These are phyloP conservation scores for Theretra japonica DNA, from an alignment of 2,888 invertebrate genomes.

Conservation along the genomic window DNA sequence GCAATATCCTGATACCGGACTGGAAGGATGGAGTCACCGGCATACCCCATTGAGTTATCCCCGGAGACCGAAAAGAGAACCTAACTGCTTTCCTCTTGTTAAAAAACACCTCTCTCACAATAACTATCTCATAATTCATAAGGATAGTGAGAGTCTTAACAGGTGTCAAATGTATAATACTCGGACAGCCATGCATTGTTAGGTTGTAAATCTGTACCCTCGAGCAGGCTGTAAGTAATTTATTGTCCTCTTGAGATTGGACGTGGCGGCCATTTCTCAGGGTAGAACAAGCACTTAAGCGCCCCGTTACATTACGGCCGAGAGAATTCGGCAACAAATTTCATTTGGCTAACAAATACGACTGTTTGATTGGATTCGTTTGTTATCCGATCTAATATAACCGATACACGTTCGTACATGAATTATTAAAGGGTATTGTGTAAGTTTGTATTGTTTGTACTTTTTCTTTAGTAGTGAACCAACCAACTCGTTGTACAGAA, in stretches of 20 bases:
- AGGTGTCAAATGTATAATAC: neutral
- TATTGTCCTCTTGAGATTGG: slow-evolving; percentile 14
- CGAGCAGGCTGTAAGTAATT: slow-evolving; percentile 17
- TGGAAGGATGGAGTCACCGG: too few relatives aligned
- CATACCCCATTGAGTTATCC: too few relatives aligned
- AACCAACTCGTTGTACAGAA: too few relatives aligned
- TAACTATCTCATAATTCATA: too few relatives aligned
- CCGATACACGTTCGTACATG: neutral
- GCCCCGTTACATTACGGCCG: slow-evolving; percentile 13
- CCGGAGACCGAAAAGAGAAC: too few relatives aligned
- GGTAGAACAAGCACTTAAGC: slow-evolving; percentile 20
- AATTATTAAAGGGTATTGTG: neutral
- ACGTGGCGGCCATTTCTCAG: slow-evolving; percentile 18
- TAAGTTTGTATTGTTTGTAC: neutral
- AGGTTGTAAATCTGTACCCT: neutral
- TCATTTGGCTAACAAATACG: slow-evolving; percentile 18
- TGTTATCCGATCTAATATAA: slow-evolving; percentile 1
- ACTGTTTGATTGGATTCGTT: slow-evolving; percentile 9
- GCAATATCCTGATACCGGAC: too few relatives aligned
- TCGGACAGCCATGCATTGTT: neutral
- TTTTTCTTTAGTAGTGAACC: too few relatives aligned
- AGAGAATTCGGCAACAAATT: slow-evolving; percentile 14
- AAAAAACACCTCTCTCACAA: too few relatives aligned
- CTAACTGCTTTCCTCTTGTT: too few relatives aligned
- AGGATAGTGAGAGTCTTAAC: neutral